Conservation (phyloP, 92 coral and sea anemone species). For the Isaurus tuberculatus region DNA sequence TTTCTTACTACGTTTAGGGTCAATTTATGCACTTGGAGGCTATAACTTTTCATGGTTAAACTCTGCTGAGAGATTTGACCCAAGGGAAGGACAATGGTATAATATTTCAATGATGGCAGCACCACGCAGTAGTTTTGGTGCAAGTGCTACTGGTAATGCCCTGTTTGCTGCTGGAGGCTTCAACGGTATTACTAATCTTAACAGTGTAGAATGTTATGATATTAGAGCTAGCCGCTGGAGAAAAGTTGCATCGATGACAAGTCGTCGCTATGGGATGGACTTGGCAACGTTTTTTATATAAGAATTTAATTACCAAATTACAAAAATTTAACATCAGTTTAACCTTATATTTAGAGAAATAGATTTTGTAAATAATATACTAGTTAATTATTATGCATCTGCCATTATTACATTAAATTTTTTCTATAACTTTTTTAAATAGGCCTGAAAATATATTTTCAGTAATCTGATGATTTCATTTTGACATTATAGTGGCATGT, state of each 20-base stretch:
- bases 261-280: slow-evolving; percentile 78
- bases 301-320: neutral
- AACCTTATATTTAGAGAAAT: no score
- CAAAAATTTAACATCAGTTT: no score
- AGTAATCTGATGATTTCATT: no score
- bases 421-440: no score
- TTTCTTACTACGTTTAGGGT: slow-evolving; percentile 59
- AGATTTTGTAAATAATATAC: no score
- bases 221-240: slow-evolving; percentile 71
- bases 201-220: slow-evolving; percentile 70
- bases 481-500: no score
- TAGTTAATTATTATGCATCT: no score
- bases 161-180: slow-evolving; percentile 77
- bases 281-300: slow-evolving; percentile 57
- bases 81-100: slow-evolving; percentile 83
- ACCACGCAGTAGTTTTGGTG: slow-evolving; percentile 75
- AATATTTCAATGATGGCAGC: slow-evolving; percentile 56
- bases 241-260: slow-evolving; percentile 67
- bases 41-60: slow-evolving; percentile 70
- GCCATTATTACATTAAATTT: no score
- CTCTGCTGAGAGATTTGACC: slow-evolving; percentile 79
- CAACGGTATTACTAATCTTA: slow-evolving; percentile 76
- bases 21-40: slow-evolving; percentile 82
- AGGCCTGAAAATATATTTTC: no score
- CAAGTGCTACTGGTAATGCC: slow-evolving; percentile 60